A percentile compares a stretch with the other conserved stretches of the same genome.
Evolutionary conservation across 92 coral and sea anemone genomes (phyloP).

Genomic region (Umimayanthus kanabou): DNA sequence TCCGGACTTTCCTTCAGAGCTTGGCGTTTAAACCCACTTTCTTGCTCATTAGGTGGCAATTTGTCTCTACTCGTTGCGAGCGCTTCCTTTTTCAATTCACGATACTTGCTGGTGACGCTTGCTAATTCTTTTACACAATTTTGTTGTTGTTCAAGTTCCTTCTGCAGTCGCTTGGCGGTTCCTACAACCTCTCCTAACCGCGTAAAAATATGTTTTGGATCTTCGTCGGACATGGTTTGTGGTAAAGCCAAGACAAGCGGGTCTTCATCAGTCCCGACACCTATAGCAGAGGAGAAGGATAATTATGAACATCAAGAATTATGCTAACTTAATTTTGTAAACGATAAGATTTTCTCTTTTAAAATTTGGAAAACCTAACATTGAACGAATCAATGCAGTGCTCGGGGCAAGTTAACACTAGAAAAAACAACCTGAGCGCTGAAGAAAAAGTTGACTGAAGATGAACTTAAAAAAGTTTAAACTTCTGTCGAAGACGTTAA

Average conservation of each 20-base stretch:
- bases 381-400: too few species aligned
- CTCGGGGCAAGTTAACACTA: too few species aligned
- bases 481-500: too few species aligned
- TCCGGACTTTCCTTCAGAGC: neutral
- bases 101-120: neutral
- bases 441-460: too few species aligned
- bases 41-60: neutral
- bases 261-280: conserved; percentile 14
- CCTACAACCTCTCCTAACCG: conserved; percentile 9
- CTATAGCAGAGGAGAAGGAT: neutral
- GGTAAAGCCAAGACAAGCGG: neutral
- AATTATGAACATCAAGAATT: neutral
- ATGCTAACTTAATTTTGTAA: too few species aligned
- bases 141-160: conserved; percentile 24
- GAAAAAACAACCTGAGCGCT: too few species aligned
- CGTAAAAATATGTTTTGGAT: neutral
- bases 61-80: neutral
- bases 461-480: too few species aligned
- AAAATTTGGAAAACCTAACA: too few species aligned
- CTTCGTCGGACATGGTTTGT: neutral
- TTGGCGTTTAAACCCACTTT: neutral
- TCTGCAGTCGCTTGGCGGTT: conserved; percentile 2
- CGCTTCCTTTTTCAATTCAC: neutral
- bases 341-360: too few species aligned
- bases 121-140: conserved; percentile 22